Conservation (phyloP, 2,888 invertebrate species). For the Apodemia mormo region DNA sequence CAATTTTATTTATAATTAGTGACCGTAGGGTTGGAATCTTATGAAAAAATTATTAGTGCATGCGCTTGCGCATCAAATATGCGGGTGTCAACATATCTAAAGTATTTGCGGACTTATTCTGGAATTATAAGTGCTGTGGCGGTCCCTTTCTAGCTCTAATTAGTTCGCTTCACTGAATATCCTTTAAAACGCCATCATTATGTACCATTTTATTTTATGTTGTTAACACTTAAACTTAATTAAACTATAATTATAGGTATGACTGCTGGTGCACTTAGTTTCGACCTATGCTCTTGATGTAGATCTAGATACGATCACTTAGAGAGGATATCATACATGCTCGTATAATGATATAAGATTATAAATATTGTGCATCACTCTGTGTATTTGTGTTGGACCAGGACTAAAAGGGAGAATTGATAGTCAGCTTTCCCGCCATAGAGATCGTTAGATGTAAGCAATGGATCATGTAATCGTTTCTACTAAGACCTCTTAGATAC, state of each 20-base stretch:
- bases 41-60: conserved; percentile 54
- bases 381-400: no score
- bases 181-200: conserved; percentile 38
- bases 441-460: no score
- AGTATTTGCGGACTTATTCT: conserved; percentile 40
- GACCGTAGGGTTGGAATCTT: conserved; percentile 42
- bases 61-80: conserved; percentile 39
- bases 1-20: conserved; percentile 75
- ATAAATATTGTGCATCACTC: no score
- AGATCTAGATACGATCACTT: neutral
- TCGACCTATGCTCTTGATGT: neutral
- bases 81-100: conserved; percentile 42
- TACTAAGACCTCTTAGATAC: no score
- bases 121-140: conserved; percentile 42
- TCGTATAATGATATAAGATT: no score
- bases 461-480: no score
- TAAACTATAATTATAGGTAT: conserved; percentile 28
- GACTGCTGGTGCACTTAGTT: neutral
- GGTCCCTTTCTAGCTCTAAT: conserved; percentile 43
- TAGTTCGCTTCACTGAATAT: conserved; percentile 36
- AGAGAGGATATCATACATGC: no score
- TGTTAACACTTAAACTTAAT: conserved; percentile 36
- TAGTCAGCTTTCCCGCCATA: no score
- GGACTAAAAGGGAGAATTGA: no score
- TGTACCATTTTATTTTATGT: conserved; percentile 39